Percentiles rank a stretch among this genome's conserved stretches.
Conservation (phyloP, 2,113 vertebrate species). For the Synodontis membranacea region DNA sequence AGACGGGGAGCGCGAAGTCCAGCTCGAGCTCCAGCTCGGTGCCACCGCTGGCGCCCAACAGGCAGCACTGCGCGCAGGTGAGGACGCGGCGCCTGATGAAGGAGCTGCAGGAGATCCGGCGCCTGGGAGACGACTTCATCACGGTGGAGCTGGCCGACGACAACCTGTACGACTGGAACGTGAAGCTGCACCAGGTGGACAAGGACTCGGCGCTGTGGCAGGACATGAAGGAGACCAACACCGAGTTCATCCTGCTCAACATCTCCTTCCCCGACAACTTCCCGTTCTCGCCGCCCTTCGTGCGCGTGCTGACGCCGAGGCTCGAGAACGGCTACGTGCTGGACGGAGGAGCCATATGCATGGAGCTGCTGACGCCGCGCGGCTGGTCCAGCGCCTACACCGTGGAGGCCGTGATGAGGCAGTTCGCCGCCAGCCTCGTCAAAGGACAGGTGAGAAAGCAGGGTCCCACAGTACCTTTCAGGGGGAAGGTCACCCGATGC, state of each 20-base stretch:
- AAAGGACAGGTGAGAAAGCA: constrained; percentile 93
- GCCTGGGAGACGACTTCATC: constrained; percentile 96
- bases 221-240: constrained; percentile 99
- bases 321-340: constrained; percentile 98
- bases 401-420: constrained; percentile 98
- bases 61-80: constrained; percentile 96
- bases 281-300: constrained; percentile 97
- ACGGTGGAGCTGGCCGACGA: constrained; percentile 98
- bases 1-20: constrained; percentile 65
- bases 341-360: constrained; percentile 98
- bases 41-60: constrained; percentile 79
- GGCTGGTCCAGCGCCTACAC: constrained; percentile 99
- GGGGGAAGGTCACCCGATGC: not conserved
- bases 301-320: constrained; percentile 95
- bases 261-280: constrained; percentile 99
- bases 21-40: constrained; percentile 73
- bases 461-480: not conserved
- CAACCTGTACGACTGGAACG: constrained; percentile 99
- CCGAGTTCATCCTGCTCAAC: constrained; percentile 96
- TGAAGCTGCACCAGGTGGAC: constrained; percentile 99
- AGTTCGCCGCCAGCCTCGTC: constrained; percentile 97
- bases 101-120: constrained; percentile 97
- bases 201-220: constrained; percentile 99
- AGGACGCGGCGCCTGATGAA: constrained; percentile 96
- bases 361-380: constrained; percentile 97